phyloP scores from a whole-genome alignment of 2,797 vertebrate species.

The Allobates femoralis region DNA sequence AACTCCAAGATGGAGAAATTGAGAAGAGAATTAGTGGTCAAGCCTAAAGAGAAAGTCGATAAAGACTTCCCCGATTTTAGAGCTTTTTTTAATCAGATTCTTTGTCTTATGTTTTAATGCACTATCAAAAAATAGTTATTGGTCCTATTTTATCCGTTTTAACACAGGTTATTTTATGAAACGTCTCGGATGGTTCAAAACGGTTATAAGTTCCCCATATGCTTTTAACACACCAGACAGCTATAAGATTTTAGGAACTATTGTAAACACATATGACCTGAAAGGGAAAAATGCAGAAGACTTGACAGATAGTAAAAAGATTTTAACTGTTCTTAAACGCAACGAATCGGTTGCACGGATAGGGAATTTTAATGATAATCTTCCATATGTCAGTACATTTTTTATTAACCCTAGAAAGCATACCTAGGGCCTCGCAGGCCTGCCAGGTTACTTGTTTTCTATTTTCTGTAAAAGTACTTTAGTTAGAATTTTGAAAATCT shows the following conservation, averaged over 20 bases:
- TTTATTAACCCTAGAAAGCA: too few species aligned
- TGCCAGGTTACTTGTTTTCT: too few species aligned
- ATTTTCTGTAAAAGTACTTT: too few species aligned
- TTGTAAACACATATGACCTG: not conserved
- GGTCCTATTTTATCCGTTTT: not conserved
- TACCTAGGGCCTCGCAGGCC: too few species aligned
- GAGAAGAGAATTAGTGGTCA: not conserved
- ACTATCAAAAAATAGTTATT: not conserved
- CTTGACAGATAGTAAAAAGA: not conserved
- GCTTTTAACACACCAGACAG: not conserved
- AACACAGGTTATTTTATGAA: not conserved
- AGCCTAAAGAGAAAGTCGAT: not conserved
- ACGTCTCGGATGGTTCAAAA: not conserved
- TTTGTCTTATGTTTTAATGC: not conserved
- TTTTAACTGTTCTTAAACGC: not conserved
- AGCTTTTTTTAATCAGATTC: not conserved
- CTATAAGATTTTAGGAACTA: not conserved
- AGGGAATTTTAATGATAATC: too few species aligned
- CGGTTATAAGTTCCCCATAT: not conserved
- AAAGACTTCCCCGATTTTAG: not conserved
- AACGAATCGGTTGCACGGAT: not conserved
- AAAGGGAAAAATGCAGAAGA: fast-evolving
- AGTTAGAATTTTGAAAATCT: too few species aligned
- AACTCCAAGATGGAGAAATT: not conserved
- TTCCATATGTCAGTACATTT: too few species aligned